phyloP scores from a whole-genome alignment of 2,888 invertebrate species.

The Zelleria hepariella region DNA sequence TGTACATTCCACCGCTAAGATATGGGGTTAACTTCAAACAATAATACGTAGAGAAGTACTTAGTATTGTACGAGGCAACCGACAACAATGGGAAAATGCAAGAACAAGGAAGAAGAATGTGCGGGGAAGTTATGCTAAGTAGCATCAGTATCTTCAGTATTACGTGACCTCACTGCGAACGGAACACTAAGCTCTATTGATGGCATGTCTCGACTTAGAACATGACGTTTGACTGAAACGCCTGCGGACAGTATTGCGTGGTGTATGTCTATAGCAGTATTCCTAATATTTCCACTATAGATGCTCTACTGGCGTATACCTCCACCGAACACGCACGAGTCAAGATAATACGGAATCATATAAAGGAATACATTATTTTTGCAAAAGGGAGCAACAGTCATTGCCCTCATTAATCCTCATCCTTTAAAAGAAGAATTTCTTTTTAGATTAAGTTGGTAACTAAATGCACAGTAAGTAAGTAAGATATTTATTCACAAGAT shows the following conservation, averaged over 20 bases:
- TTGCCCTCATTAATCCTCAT: conserved; percentile 1
- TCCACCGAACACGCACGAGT: background rate
- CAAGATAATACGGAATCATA: conserved; percentile 1
- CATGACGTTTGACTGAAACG: background rate
- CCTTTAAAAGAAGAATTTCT: too few relatives aligned
- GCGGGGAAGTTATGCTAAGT: background rate
- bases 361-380: background rate
- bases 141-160: background rate
- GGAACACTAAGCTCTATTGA: background rate
- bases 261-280: background rate
- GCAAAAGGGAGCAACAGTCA: background rate
- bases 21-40: background rate
- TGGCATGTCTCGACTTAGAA: background rate
- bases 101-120: background rate
- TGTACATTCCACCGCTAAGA: background rate
- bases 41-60: too few relatives aligned
- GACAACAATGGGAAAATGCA: background rate
- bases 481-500: too few relatives aligned
- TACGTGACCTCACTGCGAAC: background rate
- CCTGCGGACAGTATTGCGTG: background rate
- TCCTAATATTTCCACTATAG: too few relatives aligned
- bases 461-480: too few relatives aligned
- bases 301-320: too few relatives aligned
- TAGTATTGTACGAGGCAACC: too few relatives aligned
- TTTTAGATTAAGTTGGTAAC: too few relatives aligned